Conservation (phyloP, 2,113 vertebrate species). For the Dendrocopos noguchii region DNA sequence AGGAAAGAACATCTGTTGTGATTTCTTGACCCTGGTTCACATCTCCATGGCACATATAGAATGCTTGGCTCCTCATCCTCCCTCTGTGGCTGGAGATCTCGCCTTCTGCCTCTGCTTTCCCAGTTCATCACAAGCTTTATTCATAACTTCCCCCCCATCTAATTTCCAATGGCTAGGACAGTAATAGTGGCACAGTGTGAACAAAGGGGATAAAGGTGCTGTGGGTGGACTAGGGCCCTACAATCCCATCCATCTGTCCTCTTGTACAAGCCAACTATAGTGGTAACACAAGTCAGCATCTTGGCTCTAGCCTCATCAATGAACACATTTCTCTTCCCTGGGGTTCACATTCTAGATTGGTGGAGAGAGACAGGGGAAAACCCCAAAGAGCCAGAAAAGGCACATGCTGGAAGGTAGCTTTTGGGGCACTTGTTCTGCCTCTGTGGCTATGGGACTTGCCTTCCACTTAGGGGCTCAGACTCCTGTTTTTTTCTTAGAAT, state of each 20-base stretch:
- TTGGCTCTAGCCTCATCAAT: rapidly evolving
- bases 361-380: background rate
- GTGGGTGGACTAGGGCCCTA: no score
- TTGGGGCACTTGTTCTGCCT: background rate
- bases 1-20: background rate
- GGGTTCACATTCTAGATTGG: background rate
- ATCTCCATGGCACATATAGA: background rate
- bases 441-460: no score
- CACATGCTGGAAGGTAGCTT: background rate
- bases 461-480: rapidly evolving
- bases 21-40: rapidly evolving
- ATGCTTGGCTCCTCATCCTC: background rate
- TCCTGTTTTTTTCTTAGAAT: background rate
- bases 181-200: rapidly evolving
- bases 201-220: background rate
- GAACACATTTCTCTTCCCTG: background rate
- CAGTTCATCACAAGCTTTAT: background rate
- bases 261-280: background rate
- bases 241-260: background rate
- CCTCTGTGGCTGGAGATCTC: background rate
- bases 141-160: background rate
- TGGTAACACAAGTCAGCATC: background rate
- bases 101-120: background rate
- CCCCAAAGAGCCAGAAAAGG: background rate
- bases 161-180: background rate